phyloP scores from a whole-genome alignment of 2,113 vertebrate genomes.

The Pleuronectes platessa region DNA sequence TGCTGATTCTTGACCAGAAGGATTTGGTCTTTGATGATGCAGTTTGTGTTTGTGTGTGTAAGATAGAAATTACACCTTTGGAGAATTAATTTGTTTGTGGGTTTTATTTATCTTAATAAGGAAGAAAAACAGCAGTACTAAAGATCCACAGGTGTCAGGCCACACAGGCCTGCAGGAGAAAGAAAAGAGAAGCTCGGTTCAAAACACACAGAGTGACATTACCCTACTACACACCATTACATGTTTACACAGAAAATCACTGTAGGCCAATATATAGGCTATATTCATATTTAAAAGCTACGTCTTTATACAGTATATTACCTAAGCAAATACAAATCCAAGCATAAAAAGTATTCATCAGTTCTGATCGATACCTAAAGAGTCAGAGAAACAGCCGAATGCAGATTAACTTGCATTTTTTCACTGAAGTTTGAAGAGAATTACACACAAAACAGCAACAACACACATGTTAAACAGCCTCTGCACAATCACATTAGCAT shows the following conservation, averaged over 20 bases:
- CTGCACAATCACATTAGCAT: background rate
- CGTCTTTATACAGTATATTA: too few species aligned
- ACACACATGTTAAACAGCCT: background rate
- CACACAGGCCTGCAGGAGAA: too few species aligned
- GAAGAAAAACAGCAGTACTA: background rate
- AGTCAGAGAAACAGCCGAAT: background rate
- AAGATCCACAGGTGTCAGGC: too few species aligned
- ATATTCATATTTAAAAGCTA: too few species aligned
- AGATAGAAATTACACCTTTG: background rate
- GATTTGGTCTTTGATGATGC: conserved; percentile 15
- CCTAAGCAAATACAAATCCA: too few species aligned
- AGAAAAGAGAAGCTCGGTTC: too few species aligned
- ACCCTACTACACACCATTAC: too few species aligned
- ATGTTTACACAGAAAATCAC: too few species aligned
- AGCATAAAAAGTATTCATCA: too few species aligned
- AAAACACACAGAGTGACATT: too few species aligned
- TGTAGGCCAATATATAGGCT: too few species aligned
- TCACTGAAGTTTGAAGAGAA: background rate
- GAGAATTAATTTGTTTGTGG: background rate
- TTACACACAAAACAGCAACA: background rate
- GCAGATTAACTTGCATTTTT: background rate
- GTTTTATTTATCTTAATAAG: background rate
- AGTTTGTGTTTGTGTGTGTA: conserved; percentile 16
- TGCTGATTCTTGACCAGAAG: conserved; percentile 10
- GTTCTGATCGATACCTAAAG: background rate